A percentile compares a stretch with the other conserved stretches of the same genome.
Conservation (phyloP, 2,113 vertebrate species). For the Phocoena sinus region DNA sequence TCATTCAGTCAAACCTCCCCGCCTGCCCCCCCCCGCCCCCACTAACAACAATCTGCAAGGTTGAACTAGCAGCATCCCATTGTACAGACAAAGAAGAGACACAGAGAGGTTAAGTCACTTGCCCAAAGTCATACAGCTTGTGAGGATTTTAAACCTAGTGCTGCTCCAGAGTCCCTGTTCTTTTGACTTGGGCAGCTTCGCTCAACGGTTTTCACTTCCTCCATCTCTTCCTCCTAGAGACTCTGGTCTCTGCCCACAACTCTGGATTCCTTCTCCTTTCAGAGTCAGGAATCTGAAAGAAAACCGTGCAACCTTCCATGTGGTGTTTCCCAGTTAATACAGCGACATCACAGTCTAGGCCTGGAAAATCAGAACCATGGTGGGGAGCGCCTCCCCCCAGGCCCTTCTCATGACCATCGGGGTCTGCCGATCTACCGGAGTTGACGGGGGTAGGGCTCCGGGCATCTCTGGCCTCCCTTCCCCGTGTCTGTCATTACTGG, state of each 20-base stretch:
- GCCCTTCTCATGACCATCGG: background rate
- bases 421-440: background rate
- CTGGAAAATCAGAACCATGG: background rate
- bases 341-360: background rate
- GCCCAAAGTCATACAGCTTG: background rate
- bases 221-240: background rate
- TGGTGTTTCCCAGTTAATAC: background rate
- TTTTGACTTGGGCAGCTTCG: background rate
- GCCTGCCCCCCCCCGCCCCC: fast-evolving
- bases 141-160: background rate
- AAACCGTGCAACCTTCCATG: background rate
- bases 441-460: background rate
- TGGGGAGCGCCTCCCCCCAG: no score
- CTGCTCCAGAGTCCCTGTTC: no score
- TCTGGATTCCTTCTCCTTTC: background rate
- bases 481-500: fast-evolving
- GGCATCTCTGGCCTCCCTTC: background rate
- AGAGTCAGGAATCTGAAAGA: background rate
- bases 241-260: background rate
- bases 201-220: no score
- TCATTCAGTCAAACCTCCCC: background rate
- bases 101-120: background rate
- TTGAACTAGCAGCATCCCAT: background rate
- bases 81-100: background rate
- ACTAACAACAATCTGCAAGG: background rate